Percentiles rank a stretch among this genome's conserved stretches.
phyloP scores from a whole-genome alignment of 2,113 vertebrate species.

The Phaethornis superciliosus region DNA sequence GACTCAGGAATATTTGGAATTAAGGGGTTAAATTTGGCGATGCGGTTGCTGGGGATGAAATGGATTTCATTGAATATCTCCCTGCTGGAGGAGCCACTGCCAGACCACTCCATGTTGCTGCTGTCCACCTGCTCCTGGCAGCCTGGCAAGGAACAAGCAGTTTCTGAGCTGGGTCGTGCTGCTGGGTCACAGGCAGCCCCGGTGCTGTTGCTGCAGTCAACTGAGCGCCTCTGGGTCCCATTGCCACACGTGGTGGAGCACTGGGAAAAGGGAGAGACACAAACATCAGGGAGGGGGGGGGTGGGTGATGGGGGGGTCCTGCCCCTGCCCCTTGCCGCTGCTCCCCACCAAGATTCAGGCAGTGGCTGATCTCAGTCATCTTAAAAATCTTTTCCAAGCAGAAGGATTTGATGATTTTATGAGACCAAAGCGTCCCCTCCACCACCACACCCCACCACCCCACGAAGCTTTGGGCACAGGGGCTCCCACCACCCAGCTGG shows the following conservation, averaged over 20 bases:
- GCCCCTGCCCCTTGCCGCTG: too few species aligned
- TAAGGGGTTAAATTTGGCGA: neutral
- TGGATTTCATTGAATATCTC: constrained; percentile 87
- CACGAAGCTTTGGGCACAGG: accelerated
- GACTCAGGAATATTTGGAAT: constrained; percentile 43
- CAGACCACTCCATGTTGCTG: constrained; percentile 80
- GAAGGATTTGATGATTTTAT: too few species aligned
- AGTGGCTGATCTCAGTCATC: too few species aligned
- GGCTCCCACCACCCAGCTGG: neutral
- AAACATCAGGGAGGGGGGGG: neutral
- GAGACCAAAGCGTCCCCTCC: too few species aligned
- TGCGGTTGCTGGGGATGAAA: constrained; percentile 63
- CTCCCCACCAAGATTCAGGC: too few species aligned
- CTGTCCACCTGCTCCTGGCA: constrained; percentile 71
- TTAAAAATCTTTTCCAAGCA: too few species aligned
- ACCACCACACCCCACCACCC: accelerated
- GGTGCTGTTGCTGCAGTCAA: constrained; percentile 81
- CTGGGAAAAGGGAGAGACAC: constrained; percentile 61
- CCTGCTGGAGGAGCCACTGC: constrained; percentile 87
- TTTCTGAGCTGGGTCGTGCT: constrained; percentile 63
- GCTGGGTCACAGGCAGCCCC: constrained; percentile 75
- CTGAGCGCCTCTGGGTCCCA: constrained; percentile 75
- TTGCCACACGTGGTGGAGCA: constrained; percentile 86
- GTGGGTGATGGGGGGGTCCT: accelerated
- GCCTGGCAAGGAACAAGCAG: constrained; percentile 62